Conservation (phyloP, 2,113 vertebrate species). For the Alethe diademata region DNA sequence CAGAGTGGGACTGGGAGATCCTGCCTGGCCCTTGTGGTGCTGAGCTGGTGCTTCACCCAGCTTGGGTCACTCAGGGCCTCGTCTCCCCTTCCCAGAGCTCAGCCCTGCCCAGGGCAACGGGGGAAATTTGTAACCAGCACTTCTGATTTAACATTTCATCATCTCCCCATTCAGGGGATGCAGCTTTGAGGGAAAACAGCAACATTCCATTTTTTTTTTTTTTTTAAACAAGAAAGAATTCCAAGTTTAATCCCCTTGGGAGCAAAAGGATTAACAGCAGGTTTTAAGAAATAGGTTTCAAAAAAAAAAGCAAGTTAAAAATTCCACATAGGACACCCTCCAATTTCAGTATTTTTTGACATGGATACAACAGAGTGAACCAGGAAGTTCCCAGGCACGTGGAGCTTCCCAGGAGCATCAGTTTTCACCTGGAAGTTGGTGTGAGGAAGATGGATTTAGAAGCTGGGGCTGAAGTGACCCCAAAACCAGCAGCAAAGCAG, state of each 20-base stretch:
- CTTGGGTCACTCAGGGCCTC: not conserved
- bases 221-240: not conserved
- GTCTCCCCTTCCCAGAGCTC: not conserved
- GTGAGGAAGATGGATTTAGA: not conserved
- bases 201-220: not conserved
- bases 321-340: not conserved
- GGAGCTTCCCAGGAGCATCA: not conserved
- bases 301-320: not conserved
- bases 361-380: not conserved
- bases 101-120: accelerated
- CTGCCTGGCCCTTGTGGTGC: accelerated
- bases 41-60: too few relatives aligned
- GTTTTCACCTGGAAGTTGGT: accelerated
- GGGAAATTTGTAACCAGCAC: accelerated
- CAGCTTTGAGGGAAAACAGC: not conserved
- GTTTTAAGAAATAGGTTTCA: not conserved
- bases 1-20: accelerated
- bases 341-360: not conserved
- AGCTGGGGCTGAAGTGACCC: not conserved
- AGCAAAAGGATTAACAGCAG: not conserved
- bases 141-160: not conserved
- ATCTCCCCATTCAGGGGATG: not conserved
- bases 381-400: accelerated
- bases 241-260: not conserved
- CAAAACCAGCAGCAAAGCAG: not conserved